Base-by-base conservation (phyloP, 2,888 invertebrate species). In the Isotomurus palustris region DNA sequence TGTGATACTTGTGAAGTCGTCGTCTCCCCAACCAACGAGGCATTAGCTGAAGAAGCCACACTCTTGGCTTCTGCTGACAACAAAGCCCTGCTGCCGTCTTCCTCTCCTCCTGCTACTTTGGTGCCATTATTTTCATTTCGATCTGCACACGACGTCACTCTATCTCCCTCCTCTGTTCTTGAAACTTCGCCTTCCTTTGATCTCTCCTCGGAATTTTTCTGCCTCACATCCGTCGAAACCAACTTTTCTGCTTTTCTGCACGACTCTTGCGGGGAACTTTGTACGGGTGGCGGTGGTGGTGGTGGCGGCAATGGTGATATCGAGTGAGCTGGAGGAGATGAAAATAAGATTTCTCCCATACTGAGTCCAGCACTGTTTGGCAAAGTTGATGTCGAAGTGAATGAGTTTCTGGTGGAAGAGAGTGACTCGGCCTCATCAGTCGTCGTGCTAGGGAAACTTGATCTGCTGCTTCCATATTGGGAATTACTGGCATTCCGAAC, bases 341-440 rank as follows among this genome's bases (percentile, higher is more conserved):
- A 67, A 43, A 70, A 70, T 2, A 70, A 47, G 5, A 68, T 53
- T 51, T 70, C 69, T 0, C 69, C 69, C 66, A 70, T 70, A 14
- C 65, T 65, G 4, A 66, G 19, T n/a, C 66, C 62, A 12, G 52
- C 53, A 24, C 52, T 60, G 14, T 32, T 32, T 17, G 59, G 45
- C 0, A 50, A 10, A 4, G 47, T 44, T n/a, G 53, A 44, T 3
- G 53, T 44, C 1, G 53, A 53, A 14, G 32, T 24, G 17, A 21
- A 22, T 17, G 53, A 53, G 3, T 38, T 19, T 38, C 38, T 38
- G n/a, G 43, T n/a, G 8, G 35, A 45, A 6, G 45, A 19, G n/a
- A n/a, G n/a, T n/a, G n/a, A n/a, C 6, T 14, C 32, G 8, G 44
- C 22, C 5, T 24, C 29, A 24, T 44, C 29, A 8, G 21, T 29